Percentiles rank a stretch among this genome's conserved stretches.
Evolutionary conservation across 2,797 vertebrate genomes (phyloP).

Genomic region (Sylvia borin): DNA sequence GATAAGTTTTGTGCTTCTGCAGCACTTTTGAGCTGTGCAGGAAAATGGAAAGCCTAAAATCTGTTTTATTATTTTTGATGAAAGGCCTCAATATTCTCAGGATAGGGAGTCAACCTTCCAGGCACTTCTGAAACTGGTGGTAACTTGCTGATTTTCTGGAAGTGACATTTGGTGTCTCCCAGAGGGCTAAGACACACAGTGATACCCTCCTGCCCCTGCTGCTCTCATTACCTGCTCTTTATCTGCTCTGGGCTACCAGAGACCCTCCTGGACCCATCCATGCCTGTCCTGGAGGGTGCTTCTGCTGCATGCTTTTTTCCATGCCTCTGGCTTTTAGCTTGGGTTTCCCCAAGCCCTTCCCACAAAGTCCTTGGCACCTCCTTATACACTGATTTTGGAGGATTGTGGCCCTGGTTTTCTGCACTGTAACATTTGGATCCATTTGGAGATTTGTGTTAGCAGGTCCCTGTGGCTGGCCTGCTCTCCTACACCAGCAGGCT

Average conservation of each 20-base stretch:
- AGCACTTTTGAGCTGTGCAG: not conserved
- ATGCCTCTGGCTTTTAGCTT: not conserved
- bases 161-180: not conserved
- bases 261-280: not conserved
- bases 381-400: not conserved
- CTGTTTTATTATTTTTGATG: not conserved
- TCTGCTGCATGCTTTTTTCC: not conserved
- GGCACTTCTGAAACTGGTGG: not conserved
- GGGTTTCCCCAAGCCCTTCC: not conserved
- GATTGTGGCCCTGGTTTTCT: not conserved
- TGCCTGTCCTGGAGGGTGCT: not conserved
- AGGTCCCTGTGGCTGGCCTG: not conserved
- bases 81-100: not conserved
- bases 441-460: not conserved
- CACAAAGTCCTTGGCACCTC: not conserved
- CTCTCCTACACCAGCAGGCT: not conserved
- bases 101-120: not conserved
- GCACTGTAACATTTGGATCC: not conserved
- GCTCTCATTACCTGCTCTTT: not conserved
- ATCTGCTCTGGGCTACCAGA: not conserved
- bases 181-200: not conserved
- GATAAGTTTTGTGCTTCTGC: not conserved
- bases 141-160: not conserved
- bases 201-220: not conserved
- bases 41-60: not conserved